phyloP scores from a whole-genome alignment of 2,797 vertebrate species.

The Thunnus albacares region DNA sequence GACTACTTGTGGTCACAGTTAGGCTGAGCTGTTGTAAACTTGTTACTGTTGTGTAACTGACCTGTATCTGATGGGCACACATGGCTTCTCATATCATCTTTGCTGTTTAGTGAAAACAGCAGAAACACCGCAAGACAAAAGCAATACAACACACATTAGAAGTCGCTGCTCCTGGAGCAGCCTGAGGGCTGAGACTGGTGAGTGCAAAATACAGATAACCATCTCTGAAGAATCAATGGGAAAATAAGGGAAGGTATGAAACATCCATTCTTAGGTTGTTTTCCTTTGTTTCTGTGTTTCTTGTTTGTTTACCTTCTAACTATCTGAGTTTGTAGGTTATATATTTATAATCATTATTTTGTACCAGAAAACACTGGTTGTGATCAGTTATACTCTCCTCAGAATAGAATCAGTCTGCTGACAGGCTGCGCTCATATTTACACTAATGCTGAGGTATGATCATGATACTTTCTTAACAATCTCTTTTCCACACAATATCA shows the following conservation, averaged over 20 bases:
- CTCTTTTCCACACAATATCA: too few species aligned
- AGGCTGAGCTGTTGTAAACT: not conserved
- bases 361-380: too few species aligned
- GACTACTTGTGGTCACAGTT: not conserved
- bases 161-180: not conserved
- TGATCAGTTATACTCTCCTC: not conserved
- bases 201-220: conserved; percentile 19
- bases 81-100: not conserved
- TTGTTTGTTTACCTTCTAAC: not conserved
- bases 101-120: conserved; percentile 33
- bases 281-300: not conserved
- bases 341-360: too few species aligned
- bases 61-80: conserved; percentile 2
- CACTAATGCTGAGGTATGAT: too few species aligned
- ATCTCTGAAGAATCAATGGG: not conserved
- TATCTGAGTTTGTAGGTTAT: too few species aligned
- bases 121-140: not conserved
- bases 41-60: not conserved
- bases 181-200: not conserved
- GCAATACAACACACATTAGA: not conserved
- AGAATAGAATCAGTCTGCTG: too few species aligned
- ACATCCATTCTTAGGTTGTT: not conserved
- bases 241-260: conserved; percentile 10
- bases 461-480: not conserved
- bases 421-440: too few species aligned